Conservation (phyloP, 2,113 vertebrate species). For the Leptobrachium ailaonicum region DNA sequence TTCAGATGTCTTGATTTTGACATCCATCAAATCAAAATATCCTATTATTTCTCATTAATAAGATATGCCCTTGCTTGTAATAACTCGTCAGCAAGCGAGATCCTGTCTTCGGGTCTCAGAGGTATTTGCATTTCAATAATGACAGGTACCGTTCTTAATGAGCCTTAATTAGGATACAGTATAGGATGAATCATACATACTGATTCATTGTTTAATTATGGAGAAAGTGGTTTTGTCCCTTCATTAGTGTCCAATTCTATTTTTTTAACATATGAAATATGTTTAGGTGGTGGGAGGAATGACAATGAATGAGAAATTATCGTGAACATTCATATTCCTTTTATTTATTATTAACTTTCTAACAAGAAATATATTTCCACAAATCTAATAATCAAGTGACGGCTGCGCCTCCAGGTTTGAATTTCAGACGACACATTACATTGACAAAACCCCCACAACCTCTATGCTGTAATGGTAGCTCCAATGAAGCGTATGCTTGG, state of each 20-base stretch:
- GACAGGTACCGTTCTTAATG: background rate
- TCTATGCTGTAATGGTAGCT: background rate
- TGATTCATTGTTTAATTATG: slow-evolving; percentile 37
- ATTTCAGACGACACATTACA: background rate
- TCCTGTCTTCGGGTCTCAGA: background rate
- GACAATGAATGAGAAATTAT: slow-evolving; percentile 7
- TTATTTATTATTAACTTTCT: background rate
- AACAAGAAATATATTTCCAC: background rate
- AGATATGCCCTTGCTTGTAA: background rate
- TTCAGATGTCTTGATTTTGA: too few species aligned
- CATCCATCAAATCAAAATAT: too few species aligned
- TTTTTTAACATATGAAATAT: background rate
- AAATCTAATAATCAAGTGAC: background rate
- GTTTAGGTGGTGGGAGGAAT: background rate
- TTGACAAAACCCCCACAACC: background rate
- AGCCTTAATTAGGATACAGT: slow-evolving; percentile 3
- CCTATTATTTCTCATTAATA: background rate
- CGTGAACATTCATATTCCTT: background rate
- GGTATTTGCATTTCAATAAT: background rate
- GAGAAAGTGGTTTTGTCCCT: slow-evolving; percentile 6
- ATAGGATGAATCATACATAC: slow-evolving; percentile 16
- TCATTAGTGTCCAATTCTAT: slow-evolving; percentile 9
- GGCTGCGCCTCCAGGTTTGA: background rate
- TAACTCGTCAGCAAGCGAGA: background rate
- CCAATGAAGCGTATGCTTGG: too few species aligned